Percentiles rank a stretch among this genome's conserved stretches.
Conservation (phyloP, 1,140 invertebrate genomes). For the Drosophila sp. region DNA sequence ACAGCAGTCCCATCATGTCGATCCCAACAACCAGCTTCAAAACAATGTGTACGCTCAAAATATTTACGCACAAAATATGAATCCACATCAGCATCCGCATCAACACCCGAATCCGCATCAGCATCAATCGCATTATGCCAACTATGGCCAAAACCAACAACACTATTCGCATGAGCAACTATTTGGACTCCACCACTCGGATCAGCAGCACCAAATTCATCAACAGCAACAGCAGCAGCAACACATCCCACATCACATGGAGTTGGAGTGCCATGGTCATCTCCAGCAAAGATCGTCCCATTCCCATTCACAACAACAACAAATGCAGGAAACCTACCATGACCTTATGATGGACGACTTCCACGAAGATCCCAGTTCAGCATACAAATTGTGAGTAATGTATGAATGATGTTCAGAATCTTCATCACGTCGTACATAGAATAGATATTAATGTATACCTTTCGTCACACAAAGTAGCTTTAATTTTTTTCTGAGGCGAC, state of each 20-base stretch:
- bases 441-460: not conserved
- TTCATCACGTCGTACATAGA: not conserved
- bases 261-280: slow-evolving; percentile 46
- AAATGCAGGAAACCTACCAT: slow-evolving; percentile 58
- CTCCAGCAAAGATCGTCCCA: slow-evolving; percentile 29
- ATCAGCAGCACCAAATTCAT: slow-evolving; percentile 31
- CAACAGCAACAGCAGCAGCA: slow-evolving; percentile 40
- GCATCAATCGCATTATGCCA: slow-evolving; percentile 40
- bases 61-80: slow-evolving; percentile 54
- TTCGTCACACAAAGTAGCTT: not conserved
- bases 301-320: slow-evolving; percentile 30
- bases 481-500: too few relatives aligned
- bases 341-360: slow-evolving; percentile 76
- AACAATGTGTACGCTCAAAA: slow-evolving; percentile 32
- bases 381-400: slow-evolving; percentile 71
- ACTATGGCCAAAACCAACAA: slow-evolving; percentile 40
- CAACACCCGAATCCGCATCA: slow-evolving; percentile 50
- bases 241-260: slow-evolving; percentile 38
- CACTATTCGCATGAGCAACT: slow-evolving; percentile 56
- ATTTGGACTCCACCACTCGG: slow-evolving; percentile 50
- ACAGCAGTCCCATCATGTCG: slow-evolving; percentile 56
- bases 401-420: slow-evolving; percentile 17
- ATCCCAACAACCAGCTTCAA: slow-evolving; percentile 51
- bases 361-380: slow-evolving; percentile 61
- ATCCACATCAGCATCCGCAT: slow-evolving; percentile 66